A percentile compares a stretch with the other conserved stretches of the same genome.
These are phyloP conservation scores for Alaudala cheleensis DNA, from an alignment of 2,113 vertebrate genomes.

Conservation along the genomic window DNA sequence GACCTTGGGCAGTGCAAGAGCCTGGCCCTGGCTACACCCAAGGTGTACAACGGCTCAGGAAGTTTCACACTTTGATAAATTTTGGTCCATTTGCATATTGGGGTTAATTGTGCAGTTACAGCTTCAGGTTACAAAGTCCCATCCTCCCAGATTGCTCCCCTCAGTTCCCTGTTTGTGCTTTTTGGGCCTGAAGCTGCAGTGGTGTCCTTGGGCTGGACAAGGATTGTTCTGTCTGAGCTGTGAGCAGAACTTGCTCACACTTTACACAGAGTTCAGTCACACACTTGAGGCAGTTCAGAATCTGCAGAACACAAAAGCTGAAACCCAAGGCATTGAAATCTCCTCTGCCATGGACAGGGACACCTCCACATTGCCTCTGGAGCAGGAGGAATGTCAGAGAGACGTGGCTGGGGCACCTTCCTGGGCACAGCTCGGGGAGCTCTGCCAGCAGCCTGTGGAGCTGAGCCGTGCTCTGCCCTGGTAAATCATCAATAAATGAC, in stretches of 20 bases:
- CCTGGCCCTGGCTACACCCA: fast-evolving
- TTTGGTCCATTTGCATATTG: too few relatives aligned
- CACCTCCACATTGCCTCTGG: not conserved
- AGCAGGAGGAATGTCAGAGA: fast-evolving
- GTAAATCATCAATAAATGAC: not conserved
- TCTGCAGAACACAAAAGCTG: not conserved
- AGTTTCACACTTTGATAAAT: not conserved
- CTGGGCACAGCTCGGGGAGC: not conserved
- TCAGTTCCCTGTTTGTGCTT: not conserved
- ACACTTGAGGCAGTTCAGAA: not conserved
- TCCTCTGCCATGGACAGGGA: not conserved
- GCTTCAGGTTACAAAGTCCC: not conserved
- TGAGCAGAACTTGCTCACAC: not conserved
- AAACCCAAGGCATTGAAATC: not conserved
- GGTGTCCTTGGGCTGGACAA: not conserved
- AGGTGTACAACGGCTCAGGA: fast-evolving
- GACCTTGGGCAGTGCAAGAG: not conserved
- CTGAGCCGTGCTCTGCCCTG: not conserved
- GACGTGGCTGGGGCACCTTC: fast-evolving
- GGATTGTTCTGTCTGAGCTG: not conserved
- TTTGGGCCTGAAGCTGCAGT: not conserved
- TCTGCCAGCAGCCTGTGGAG: not conserved
- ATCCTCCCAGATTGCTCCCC: not conserved
- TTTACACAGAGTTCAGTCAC: fast-evolving
- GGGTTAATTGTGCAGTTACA: not conserved